Conservation (phyloP, 2,888 invertebrate species). For the Argyresthia goedartella region DNA sequence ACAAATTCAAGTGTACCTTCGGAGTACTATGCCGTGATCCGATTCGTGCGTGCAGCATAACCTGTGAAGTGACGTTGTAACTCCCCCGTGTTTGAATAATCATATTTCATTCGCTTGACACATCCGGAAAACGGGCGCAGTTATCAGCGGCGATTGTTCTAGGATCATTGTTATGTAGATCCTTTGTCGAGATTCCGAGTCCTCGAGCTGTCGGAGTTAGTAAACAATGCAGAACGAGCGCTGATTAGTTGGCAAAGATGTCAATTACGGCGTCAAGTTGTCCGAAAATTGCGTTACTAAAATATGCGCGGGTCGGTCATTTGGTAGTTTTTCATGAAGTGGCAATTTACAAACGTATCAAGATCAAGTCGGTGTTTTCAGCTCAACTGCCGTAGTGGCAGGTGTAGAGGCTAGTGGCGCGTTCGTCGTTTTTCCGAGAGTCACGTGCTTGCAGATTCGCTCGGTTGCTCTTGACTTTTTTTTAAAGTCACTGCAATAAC, state of each 20-base stretch:
- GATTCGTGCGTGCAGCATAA: too few species aligned
- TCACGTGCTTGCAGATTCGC: slow-evolving; percentile 31
- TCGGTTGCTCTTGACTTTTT: background rate
- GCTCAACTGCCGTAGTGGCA: too few species aligned
- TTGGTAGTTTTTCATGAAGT: too few species aligned
- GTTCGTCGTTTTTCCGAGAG: slow-evolving; percentile 27
- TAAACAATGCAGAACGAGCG: slow-evolving; percentile 37
- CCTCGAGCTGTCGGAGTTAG: slow-evolving; percentile 16
- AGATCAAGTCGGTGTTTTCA: too few species aligned
- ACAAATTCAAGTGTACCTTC: too few species aligned
- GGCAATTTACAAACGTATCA: too few species aligned
- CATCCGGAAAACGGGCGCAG: slow-evolving; percentile 36
- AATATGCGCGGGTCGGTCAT: background rate
- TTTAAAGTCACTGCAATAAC: too few species aligned
- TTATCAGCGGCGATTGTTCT: slow-evolving; percentile 52
- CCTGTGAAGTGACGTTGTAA: slow-evolving; percentile 6
- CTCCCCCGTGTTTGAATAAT: slow-evolving; percentile 42
- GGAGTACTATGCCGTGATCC: background rate
- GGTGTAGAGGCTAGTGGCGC: slow-evolving; percentile 7
- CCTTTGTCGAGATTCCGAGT: slow-evolving; percentile 23
- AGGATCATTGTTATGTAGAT: slow-evolving; percentile 59
- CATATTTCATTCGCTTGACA: slow-evolving; percentile 26
- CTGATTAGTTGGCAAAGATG: slow-evolving; percentile 47
- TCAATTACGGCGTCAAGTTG: slow-evolving; percentile 37
- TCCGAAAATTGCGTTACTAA: background rate